Conservation (phyloP, 2,888 invertebrate genomes). For the Epistrophella euchroma region DNA sequence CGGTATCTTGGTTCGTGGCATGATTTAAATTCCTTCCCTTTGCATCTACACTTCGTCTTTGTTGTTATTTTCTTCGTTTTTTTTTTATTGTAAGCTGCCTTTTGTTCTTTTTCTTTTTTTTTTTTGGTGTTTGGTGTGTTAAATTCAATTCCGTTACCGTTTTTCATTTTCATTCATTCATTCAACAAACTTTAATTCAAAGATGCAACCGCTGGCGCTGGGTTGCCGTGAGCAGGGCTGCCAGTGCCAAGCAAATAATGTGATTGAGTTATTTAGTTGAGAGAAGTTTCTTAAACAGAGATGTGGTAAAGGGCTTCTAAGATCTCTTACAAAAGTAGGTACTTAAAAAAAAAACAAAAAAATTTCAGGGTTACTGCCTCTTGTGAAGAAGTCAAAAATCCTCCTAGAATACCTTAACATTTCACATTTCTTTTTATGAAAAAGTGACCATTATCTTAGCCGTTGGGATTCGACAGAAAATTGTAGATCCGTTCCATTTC, state of each 20-base stretch:
- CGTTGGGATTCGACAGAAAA: no score
- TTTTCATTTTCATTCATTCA: constrained; percentile 71
- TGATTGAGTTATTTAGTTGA: no score
- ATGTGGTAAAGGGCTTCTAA: no score
- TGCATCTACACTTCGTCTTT: background rate
- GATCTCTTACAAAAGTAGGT: no score
- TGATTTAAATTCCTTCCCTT: constrained; percentile 9
- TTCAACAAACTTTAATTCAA: constrained; percentile 23
- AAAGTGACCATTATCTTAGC: no score
- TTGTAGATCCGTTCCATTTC: no score
- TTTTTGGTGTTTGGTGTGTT: constrained; percentile 13
- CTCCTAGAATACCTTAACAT: no score
- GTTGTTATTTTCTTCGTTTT: background rate
- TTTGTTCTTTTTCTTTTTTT: background rate
- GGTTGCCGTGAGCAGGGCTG: background rate
- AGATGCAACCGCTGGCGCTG: constrained; percentile 10
- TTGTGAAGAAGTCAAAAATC: no score
- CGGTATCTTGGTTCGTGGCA: background rate
- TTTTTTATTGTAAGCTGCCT: background rate
- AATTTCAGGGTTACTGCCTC: no score
- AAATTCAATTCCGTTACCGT: constrained; percentile 64
- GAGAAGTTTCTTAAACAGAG: no score
- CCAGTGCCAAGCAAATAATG: background rate
- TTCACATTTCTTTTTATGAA: no score
- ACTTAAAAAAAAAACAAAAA: no score